Base-by-base conservation (phyloP, 1,140 invertebrate genomes). In the Drosophila pseudoananassae region DNA sequence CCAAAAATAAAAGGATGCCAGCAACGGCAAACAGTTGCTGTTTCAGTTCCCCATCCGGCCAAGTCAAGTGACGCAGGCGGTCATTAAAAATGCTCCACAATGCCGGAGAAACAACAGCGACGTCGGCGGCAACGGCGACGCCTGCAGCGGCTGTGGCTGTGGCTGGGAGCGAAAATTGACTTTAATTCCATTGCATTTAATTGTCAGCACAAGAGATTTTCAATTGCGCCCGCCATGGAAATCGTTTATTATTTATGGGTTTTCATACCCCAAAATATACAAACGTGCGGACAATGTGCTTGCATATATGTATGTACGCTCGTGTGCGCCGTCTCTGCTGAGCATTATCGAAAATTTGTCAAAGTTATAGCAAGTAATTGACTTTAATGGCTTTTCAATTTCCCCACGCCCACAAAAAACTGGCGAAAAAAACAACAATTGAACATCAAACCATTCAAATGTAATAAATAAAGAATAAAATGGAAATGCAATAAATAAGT, bases 211-310 rank as follows among this genome's bases (percentile, higher is more conserved):
- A 49, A 71, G 53, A 83, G 79, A 78, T 59, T 71, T 80, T 52
- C 76, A 79, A 63, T 80, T 73, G 72, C 55, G 65, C 33, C 49
- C 40, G 61, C 51, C 45, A 68, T 71, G 63, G 57, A 78, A 83
- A 70, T 49, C 63, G 68, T 74, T 84, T 73, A 85, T 84, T 85
- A 81, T 85, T 85, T 83, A 78, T 83, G 79, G 40, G 12, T 60
- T 75, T 80, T 49, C 56, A 64, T 68, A 38, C 49, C 47, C 57
- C 45, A 57, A 50, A 64, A 51, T 31, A 51, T 31, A 25, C 17
- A 40, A 33, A 46, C 33, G 25, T 31, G 14, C 6, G 15, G 17
- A 50, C 31, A 47, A 17, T 12, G 14, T 14, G 14, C 20, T 8
- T 38, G 15, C 47, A 40, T 25, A 27, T 33, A 33, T 38, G 15